These are phyloP conservation scores for Chromobotia macracanthus DNA, from an alignment of 2,797 vertebrate species.

Conservation along the genomic window DNA sequence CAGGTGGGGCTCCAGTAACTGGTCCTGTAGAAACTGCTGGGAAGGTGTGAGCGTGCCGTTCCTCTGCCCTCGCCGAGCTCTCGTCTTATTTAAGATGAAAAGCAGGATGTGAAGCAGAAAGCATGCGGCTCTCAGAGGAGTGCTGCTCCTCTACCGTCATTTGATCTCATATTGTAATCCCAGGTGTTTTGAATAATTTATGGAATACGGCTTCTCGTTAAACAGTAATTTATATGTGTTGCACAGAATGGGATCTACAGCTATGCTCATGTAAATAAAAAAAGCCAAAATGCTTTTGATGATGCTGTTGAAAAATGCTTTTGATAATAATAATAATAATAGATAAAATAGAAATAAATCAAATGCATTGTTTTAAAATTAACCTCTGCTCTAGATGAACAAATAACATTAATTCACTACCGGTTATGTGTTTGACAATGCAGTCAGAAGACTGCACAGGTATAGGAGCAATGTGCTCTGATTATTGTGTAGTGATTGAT, in stretches of 20 bases:
- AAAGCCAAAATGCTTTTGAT: conserved; percentile 70
- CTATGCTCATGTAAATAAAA: conserved; percentile 83
- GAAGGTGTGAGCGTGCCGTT: conserved; percentile 53
- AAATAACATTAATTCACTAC: no score
- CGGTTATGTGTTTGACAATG: neutral
- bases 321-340: conserved; percentile 1
- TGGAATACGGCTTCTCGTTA: conserved; percentile 84
- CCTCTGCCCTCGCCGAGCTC: conserved; percentile 74
- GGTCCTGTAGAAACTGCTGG: neutral
- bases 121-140: conserved; percentile 82
- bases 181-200: conserved; percentile 88
- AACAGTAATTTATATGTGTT: conserved; percentile 88
- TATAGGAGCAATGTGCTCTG: neutral
- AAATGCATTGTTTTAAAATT: neutral
- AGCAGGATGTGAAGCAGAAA: conserved; percentile 79
- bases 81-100: conserved; percentile 79
- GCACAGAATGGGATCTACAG: conserved; percentile 81
- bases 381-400: neutral
- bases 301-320: no score
- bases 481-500: neutral
- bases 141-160: conserved; percentile 83
- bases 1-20: neutral
- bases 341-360: neutral
- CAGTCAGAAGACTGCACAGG: neutral
- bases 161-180: conserved; percentile 86